phyloP scores from a whole-genome alignment of 2,888 invertebrate genomes.

The Thera obeliscata region DNA sequence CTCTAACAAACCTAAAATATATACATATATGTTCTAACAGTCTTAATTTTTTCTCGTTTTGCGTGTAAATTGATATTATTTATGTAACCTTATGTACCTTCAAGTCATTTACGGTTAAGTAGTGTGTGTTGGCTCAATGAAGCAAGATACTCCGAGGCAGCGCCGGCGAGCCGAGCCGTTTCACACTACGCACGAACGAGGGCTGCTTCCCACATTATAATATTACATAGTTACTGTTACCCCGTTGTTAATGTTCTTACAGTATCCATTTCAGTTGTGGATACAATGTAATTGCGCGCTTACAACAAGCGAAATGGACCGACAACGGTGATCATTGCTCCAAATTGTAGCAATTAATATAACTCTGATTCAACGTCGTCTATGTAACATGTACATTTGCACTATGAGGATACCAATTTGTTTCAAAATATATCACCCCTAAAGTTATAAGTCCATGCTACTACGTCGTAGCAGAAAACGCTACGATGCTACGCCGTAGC shows the following conservation, averaged over 20 bases:
- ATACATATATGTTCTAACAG: too few relatives aligned
- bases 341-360: not conserved
- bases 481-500: conserved; percentile 15
- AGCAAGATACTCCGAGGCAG: conserved; percentile 13
- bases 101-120: not conserved
- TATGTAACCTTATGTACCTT: too few relatives aligned
- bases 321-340: not conserved
- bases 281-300: conserved; percentile 3
- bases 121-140: not conserved
- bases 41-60: too few relatives aligned
- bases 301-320: conserved; percentile 2
- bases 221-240: conserved; percentile 2
- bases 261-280: conserved; percentile 6
- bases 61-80: too few relatives aligned
- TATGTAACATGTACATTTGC: not conserved
- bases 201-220: conserved; percentile 13
- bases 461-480: conserved; percentile 10
- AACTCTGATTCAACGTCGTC: too few relatives aligned
- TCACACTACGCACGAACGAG: not conserved
- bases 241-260: not conserved
- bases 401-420: not conserved
- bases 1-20: too few relatives aligned
- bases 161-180: conserved; percentile 1
- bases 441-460: not conserved
- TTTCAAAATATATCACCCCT: not conserved